Evolutionary conservation across 2,888 invertebrate species (phyloP).

Genomic region (Trypoxylon attenuatum): DNA sequence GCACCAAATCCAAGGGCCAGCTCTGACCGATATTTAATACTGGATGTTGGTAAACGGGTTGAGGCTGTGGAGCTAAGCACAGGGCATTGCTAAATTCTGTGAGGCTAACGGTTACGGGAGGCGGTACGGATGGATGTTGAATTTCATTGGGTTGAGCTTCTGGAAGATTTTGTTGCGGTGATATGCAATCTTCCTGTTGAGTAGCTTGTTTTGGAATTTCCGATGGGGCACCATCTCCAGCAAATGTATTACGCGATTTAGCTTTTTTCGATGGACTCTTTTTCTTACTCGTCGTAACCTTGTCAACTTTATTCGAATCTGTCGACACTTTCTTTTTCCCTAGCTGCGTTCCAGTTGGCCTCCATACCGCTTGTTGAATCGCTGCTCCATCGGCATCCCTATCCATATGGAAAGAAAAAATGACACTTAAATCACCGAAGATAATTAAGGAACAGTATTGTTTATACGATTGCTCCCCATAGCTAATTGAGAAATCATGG

Average conservation of each 20-base stretch:
- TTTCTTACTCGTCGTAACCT: slow-evolving; percentile 49
- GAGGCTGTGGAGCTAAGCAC: slow-evolving; percentile 59
- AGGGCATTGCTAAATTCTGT: slow-evolving; percentile 57
- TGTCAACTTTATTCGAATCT: slow-evolving; percentile 50
- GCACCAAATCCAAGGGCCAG: slow-evolving; percentile 71
- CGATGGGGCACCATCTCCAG: slow-evolving; percentile 46
- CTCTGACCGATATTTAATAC: slow-evolving; percentile 63
- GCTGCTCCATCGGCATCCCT: slow-evolving; percentile 62
- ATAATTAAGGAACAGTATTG: neutral
- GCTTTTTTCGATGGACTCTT: slow-evolving; percentile 53
- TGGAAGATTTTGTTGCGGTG: neutral
- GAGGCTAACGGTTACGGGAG: slow-evolving; percentile 41
- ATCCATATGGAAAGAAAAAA: neutral
- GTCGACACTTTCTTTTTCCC: slow-evolving; percentile 67
- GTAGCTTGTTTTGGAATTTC: slow-evolving; percentile 46
- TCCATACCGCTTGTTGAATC: slow-evolving; percentile 72
- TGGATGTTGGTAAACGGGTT: slow-evolving; percentile 63
- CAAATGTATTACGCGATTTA: slow-evolving; percentile 47
- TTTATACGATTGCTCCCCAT: too few relatives aligned
- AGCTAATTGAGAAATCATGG: neutral
- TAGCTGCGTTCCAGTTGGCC: slow-evolving; percentile 71
- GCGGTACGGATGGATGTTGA: neutral
- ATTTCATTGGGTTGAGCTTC: neutral
- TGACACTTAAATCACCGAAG: neutral
- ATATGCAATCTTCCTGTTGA: too few relatives aligned